Evolutionary conservation across 2,113 vertebrate species (phyloP), one percentile per base, ranked within the genome.

Genomic region (Equus quagga): DNA sequence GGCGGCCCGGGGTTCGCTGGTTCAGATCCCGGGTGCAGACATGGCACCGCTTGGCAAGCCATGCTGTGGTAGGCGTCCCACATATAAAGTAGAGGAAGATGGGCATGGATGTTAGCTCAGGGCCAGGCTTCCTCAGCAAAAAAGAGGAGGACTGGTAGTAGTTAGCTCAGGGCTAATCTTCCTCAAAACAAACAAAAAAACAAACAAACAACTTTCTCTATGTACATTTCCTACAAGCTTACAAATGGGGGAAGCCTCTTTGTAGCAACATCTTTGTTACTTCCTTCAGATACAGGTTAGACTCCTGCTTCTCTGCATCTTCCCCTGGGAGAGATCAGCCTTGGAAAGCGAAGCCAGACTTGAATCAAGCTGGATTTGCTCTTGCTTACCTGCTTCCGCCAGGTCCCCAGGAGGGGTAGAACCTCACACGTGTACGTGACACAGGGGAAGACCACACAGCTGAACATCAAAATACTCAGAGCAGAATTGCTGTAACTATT

Each of bases 401-500:
- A 24, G 8, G 69, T 14, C 3, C 58, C 69, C 4, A 15, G 62
- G 51, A 80, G 21, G 83, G 67, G 56, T 18, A 54, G n/a, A 33
- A 28, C 1, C 44, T n/a, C 58, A 58, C 26, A 5, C 0, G 4
- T 56, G 60, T 28, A 51, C 5, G 2, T 4, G n/a, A 19, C 10
- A 2, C 9, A 60, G 72, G 36, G 19, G 6, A 91, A 62, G 26
- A 60, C 13, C 54, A 14, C 1, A 3, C 2, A 33, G 49, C 46
- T 41, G 5, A 79, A 15, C 5, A 1, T 9, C 18, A 24, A 24
- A 36, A 44, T 62, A 23, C 72, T 65, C 56, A 72, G 33, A 41
- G 41, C 6, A 60, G 60, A 62, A 33, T 8, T 18, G 46, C 51
- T 17, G 4, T 3, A 31, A 26, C 31, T 14, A 19, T 31, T 36